Percentiles rank a stretch among this genome's conserved stretches.
phyloP scores from a whole-genome alignment of 92 coral and sea anemone species.

The Palythoa heliodiscus region DNA sequence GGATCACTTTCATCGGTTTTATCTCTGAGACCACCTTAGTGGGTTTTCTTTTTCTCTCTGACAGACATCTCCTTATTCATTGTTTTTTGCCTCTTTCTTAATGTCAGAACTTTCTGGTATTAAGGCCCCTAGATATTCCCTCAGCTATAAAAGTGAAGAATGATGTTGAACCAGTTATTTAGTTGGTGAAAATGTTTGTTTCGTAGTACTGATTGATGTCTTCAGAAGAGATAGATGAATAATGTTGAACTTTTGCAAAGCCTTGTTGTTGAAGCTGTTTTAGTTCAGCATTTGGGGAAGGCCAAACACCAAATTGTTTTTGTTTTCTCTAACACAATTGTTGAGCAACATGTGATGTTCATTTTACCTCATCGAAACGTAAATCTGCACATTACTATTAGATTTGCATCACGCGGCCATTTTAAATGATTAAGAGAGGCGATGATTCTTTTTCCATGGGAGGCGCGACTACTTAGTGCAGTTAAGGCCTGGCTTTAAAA shows the following conservation, averaged over 20 bases:
- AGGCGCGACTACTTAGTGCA: too few species aligned
- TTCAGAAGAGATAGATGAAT: conserved; percentile 49
- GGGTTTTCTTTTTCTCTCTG: conserved; percentile 55
- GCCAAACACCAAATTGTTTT: too few species aligned
- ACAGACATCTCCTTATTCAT: conserved; percentile 59
- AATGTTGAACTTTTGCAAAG: conserved; percentile 38
- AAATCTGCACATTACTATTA: too few species aligned
- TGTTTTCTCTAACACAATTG: too few species aligned
- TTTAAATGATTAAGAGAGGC: too few species aligned
- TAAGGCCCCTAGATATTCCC: conserved; percentile 55
- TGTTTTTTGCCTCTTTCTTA: conserved; percentile 57
- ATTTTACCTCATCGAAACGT: too few species aligned
- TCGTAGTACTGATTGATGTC: conserved; percentile 65
- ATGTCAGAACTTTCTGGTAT: conserved; percentile 56
- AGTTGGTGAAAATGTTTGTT: conserved; percentile 53
- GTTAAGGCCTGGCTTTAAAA: too few species aligned
- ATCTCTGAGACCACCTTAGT: conserved; percentile 54
- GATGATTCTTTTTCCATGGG: too few species aligned
- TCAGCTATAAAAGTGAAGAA: conserved; percentile 54
- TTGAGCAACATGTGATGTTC: too few species aligned
- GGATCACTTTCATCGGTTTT: conserved; percentile 64
- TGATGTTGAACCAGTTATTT: conserved; percentile 61
- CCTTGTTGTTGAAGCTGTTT: not conserved
- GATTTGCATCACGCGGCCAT: too few species aligned
- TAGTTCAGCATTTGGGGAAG: not conserved